Evolutionary conservation across 2,797 vertebrate species (phyloP).

Genomic region (Poecilia velifera): DNA sequence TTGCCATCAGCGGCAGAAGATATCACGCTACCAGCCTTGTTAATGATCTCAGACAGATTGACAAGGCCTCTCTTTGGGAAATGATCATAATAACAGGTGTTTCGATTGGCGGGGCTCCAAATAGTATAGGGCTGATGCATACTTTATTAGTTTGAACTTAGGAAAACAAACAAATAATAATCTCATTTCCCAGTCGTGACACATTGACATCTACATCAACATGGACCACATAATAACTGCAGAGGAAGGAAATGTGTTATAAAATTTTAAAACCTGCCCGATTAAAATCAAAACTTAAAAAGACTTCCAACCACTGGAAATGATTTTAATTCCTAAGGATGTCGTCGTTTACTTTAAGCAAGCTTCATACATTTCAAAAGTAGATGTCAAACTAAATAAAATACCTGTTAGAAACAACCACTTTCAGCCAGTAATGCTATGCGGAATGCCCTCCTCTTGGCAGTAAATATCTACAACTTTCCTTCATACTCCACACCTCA

Average conservation of each 20-base stretch:
- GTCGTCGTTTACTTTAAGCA: slow-evolving; percentile 32
- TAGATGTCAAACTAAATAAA: slow-evolving; percentile 8
- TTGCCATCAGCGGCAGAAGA: slow-evolving; percentile 65
- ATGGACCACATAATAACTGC: slow-evolving; percentile 41
- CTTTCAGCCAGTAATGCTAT: slow-evolving; percentile 45
- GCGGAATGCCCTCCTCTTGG: slow-evolving; percentile 17
- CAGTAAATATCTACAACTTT: slow-evolving; percentile 64
- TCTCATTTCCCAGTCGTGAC: slow-evolving; percentile 70
- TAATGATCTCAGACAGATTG: slow-evolving; percentile 82
- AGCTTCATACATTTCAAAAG: slow-evolving; percentile 43
- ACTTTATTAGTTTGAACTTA: slow-evolving; percentile 78
- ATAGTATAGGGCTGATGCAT: slow-evolving; percentile 76
- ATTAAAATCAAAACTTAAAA: slow-evolving; percentile 34
- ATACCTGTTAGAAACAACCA: slow-evolving; percentile 9
- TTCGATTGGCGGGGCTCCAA: slow-evolving; percentile 76
- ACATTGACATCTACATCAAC: slow-evolving; percentile 56
- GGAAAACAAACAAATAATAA: slow-evolving; percentile 68
- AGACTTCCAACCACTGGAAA: slow-evolving; percentile 39
- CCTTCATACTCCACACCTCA: slow-evolving; percentile 58
- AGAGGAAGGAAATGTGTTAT: slow-evolving; percentile 25
- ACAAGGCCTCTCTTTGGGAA: slow-evolving; percentile 72
- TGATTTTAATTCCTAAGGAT: slow-evolving; percentile 58
- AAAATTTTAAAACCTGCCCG: slow-evolving; percentile 4
- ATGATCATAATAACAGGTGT: slow-evolving; percentile 69
- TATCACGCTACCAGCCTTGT: slow-evolving; percentile 55